Base-by-base conservation (phyloP, 2,797 vertebrate species). In the Takifugu ocellatus region DNA sequence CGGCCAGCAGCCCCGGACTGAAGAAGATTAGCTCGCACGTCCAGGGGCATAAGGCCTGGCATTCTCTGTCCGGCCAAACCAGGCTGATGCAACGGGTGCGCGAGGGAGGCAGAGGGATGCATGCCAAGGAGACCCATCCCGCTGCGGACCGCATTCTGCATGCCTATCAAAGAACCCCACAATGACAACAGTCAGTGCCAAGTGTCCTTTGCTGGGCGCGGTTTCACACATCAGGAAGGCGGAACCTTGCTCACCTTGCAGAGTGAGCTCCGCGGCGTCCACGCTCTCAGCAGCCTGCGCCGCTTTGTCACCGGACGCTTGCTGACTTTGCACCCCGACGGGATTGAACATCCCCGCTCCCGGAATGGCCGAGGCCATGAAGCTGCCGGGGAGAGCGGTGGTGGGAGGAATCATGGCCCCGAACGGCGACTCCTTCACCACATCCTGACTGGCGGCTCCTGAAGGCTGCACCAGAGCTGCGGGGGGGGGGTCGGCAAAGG, bases 391-490 rank as follows among this genome's bases (percentile, higher is more conserved):
- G 52, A 98, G 89, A 0, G 91, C 82, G 71, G 90, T 90, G 56
- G 91, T 89, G 25, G 94, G 93, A 63, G 96, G 90, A 68, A 97
- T 94, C 83, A 98, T 91, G 49, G 89, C 78, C 54, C 89, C 79
- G 66, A 95, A 99, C 7, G 91, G 91, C 53, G 94, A 89, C 42
- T 97, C 95, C 81, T 99, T 98, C 69, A 91, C 86, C 2, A 86
- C 80, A n/a, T 98, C 96, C 82, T 95, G 94, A 78, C 90, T 64
- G 73, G 91, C 89, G 45, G 90, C 82, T 70, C 96, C 81, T 1
- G 95, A 91, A 12, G 94, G 84, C 58, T 95, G 96, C 52, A 95
- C 93, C 62, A 97, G 82, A 81, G 94, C 94, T 96, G 74, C n/a
- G 76, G 57, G 81, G 72, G 76, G 57, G 81, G 72, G 31, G 72